Evolutionary conservation across 2,797 vertebrate species (phyloP).

Genomic region (Helarctos malayanus): DNA sequence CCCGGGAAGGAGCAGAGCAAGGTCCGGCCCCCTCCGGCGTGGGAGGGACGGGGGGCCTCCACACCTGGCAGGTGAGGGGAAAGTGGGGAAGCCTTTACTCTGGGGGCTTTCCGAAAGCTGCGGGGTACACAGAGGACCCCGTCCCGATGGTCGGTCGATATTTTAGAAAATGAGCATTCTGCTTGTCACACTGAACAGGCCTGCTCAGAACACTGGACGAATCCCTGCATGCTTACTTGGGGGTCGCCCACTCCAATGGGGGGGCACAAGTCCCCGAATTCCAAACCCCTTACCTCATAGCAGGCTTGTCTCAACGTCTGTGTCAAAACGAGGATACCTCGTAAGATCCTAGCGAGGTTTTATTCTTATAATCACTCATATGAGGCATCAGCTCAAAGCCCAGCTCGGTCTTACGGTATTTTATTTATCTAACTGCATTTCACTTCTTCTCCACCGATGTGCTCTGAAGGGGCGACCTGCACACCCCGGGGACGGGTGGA

Average conservation of each 20-base stretch:
- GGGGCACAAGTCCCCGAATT: too few species aligned
- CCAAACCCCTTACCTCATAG: fast-evolving
- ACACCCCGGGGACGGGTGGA: fast-evolving
- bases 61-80: background rate
- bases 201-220: too few species aligned
- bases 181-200: fast-evolving
- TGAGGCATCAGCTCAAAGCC: fast-evolving
- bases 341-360: fast-evolving
- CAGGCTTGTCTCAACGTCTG: background rate
- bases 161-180: too few species aligned
- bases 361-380: fast-evolving
- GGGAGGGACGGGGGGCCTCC: background rate
- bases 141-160: background rate
- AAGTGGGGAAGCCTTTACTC: background rate
- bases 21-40: fast-evolving
- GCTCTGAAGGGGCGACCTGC: fast-evolving
- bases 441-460: background rate
- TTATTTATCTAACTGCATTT: background rate
- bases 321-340: fast-evolving
- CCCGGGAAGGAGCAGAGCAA: background rate
- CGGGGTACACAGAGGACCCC: background rate
- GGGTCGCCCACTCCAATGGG: fast-evolving
- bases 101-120: too few species aligned
- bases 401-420: fast-evolving
- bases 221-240: background rate